Conservation (phyloP, 1,140 invertebrate genomes). For the Amphibalanus amphitrite region DNA sequence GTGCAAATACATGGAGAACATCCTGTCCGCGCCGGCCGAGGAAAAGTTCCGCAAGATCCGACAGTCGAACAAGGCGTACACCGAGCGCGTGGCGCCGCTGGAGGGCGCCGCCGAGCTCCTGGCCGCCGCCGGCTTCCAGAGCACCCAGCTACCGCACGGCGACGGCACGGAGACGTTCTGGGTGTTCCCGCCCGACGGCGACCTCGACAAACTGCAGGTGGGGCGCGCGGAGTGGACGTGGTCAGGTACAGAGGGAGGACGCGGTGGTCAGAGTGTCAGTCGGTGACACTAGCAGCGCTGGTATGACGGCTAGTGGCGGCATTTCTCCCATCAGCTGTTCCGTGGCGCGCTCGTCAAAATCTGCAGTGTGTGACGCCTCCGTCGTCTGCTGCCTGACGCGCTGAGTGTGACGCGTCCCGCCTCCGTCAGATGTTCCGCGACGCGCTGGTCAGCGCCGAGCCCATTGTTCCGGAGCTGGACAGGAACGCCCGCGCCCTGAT, state of each 20-base stretch:
- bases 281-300: too few species aligned
- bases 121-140: conserved; percentile 57
- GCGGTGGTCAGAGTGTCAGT: too few species aligned
- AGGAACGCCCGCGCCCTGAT: conserved; percentile 64
- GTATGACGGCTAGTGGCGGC: too few species aligned
- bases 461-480: conserved; percentile 63
- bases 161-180: conserved; percentile 18
- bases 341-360: too few species aligned
- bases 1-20: conserved; percentile 78
- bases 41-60: conserved; percentile 82
- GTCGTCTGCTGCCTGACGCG: too few species aligned
- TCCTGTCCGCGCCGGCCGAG: conserved; percentile 62
- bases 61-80: conserved; percentile 56
- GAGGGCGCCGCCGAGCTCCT: conserved; percentile 68
- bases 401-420: too few species aligned
- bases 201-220: conserved; percentile 11
- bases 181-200: conserved; percentile 12
- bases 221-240: conserved; percentile 33
- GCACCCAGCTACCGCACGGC: conserved; percentile 29
- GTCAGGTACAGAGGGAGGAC: too few species aligned
- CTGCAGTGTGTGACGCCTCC: too few species aligned
- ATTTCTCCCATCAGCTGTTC: too few species aligned
- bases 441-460: conserved; percentile 54
- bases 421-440: conserved; percentile 47
- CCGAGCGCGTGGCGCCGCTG: conserved; percentile 58